phyloP scores from a whole-genome alignment of 2,797 vertebrate genomes.

The Rallus crepitans region DNA sequence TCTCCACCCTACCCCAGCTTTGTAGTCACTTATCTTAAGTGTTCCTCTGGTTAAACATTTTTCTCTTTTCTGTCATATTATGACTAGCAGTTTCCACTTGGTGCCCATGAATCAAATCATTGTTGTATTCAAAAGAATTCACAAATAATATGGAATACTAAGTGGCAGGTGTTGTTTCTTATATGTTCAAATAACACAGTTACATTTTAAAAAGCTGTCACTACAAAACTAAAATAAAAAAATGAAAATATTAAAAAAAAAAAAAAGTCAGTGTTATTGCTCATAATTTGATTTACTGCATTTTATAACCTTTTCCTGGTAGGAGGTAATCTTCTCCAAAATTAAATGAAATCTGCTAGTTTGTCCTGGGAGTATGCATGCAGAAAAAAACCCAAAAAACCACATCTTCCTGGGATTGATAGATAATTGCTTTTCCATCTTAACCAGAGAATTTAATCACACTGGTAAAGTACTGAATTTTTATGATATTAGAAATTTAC shows the following conservation, averaged over 20 bases:
- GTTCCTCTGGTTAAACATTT: neutral
- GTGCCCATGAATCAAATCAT: neutral
- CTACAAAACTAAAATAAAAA: neutral
- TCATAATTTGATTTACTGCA: constrained; percentile 9
- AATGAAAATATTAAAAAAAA: neutral
- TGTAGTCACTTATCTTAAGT: neutral
- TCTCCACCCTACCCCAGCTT: neutral
- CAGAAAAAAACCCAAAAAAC: neutral
- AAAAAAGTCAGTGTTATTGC: neutral
- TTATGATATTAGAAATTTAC: neutral
- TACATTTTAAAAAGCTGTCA: constrained; percentile 5
- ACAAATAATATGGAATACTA: neutral
- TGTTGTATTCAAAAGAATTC: constrained; percentile 17
- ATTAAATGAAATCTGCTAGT: neutral
- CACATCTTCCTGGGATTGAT: neutral
- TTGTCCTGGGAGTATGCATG: neutral
- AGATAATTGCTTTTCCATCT: constrained; percentile 22
- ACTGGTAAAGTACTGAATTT: neutral
- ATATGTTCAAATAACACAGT: neutral
- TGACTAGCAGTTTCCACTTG: constrained; percentile 12
- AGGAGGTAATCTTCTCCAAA: constrained; percentile 38
- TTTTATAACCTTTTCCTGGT: constrained; percentile 16
- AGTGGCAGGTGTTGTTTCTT: constrained; percentile 27
- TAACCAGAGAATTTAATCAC: neutral
- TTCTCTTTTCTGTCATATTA: neutral